Evolutionary conservation across 2,888 invertebrate species (phyloP), one percentile per base, ranked within the genome.

Genomic region (Rhagophthalmus giganteus): DNA sequence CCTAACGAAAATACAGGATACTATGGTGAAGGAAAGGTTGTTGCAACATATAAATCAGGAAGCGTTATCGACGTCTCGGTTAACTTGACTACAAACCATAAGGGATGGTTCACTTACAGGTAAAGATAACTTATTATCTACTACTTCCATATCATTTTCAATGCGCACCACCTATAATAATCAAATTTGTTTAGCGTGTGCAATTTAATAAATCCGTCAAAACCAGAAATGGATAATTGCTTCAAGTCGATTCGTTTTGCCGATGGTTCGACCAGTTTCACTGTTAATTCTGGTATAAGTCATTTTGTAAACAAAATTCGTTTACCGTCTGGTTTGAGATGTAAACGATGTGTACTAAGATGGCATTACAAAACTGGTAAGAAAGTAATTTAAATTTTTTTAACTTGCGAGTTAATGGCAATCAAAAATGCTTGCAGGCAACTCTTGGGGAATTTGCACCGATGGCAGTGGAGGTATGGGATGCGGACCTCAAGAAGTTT

Each of bases 11-110:
- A 74, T 40, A 72, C 72, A 3, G 75, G 76, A 26, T 61, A 16
- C 31, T 79, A 73, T 58, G 79, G 79, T 31, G 64, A 58, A 5
- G 77, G 78, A 9, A 57, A 69, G 1, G 69, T 77, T 27, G 73
- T 73, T 0, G 60, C 58, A 44, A 68, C 52, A 62, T 78, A 70
- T 56, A 47, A 54, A 9, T 37, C 64, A 2, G 75, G 73, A 2
- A 55, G 62, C 27, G 59, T 67, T n/a, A 62, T 74, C 14, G 58
- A 64, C 2, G 66, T 66, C 5, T 46, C 51, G 1, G 65, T 72
- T 7, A 58, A 64, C 1, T 53, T 77, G 7, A 76, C 75, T 6
- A 70, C 73, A 25, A 76, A 73, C 54, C 76, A 77, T 59, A 38
- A 64, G 37, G 74, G 75, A 16, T 61, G 54, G 20, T 66, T 72